Base-by-base conservation (phyloP, 2,797 vertebrate genomes). In the Furcifer pardalis region DNA sequence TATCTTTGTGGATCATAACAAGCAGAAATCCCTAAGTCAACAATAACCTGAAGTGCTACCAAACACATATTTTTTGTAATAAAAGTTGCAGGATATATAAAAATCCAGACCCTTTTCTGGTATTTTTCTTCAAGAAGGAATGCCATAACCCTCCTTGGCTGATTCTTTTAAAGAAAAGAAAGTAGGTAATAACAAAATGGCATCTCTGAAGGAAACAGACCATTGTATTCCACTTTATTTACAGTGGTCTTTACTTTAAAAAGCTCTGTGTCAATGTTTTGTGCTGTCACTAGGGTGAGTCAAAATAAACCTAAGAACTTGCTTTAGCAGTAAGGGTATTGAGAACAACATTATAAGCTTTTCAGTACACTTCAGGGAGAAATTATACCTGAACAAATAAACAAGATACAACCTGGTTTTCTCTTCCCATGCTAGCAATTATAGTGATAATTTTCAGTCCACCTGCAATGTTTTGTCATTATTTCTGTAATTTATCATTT, bases 101-200 rank as follows among this genome's bases (percentile, higher is more conserved):
- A 56, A 89, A 52, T 72, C 40, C 4, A 0, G 75, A 66, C 6
- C 87, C 79, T 25, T 42, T 25, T 66, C 66, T 76, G 69, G 65
- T 60, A 81, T 44, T 72, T 49, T 44, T 69, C 15, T 76, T 72
- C 4, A 32, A 42, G 71, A 74, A 77, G 62, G 90, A 90, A 85
- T 89, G 85, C 68, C 25, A 85, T 42, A 83, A 69, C 15, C 81
- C 1, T 1, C 52, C 42, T 59, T 25, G 52, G 21, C 1, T 59
- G 32, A 89, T 79, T 15, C 85, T 91, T 81, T 86, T 91, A 89
- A 86, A 37, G 86, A 79, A 90, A 71, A 1, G 66, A 73, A 37
- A 78, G 3, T 30, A 0, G 0, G 65, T 79, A 25, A 62, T 83
- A 83, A 84, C 56, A 83, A 83, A 62, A 23, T 79, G 89, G 56